Percentiles rank a stretch among this genome's conserved stretches.
Conservation (phyloP, 2,797 vertebrate species). For the Spatula clypeata region DNA sequence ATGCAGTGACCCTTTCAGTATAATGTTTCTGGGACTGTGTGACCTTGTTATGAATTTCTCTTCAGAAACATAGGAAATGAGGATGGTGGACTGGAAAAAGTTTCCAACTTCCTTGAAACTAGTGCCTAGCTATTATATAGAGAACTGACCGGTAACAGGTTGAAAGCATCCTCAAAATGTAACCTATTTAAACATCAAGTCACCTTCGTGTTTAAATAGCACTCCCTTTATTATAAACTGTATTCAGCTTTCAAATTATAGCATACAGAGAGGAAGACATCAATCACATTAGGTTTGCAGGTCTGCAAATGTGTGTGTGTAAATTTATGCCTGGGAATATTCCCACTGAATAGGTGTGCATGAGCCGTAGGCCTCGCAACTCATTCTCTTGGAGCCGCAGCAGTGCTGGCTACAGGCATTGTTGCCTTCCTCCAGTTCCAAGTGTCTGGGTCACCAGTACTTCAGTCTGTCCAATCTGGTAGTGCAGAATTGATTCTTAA, state of each 20-base stretch:
- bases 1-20: fast-evolving
- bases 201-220: not conserved
- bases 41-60: not conserved
- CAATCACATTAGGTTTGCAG: not conserved
- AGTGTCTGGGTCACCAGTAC: not conserved
- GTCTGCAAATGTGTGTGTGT: not conserved
- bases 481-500: not conserved
- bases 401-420: not conserved
- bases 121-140: not conserved
- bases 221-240: not conserved
- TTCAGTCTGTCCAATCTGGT: not conserved
- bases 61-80: not conserved
- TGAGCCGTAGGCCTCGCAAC: not conserved
- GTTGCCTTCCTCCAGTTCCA: not conserved
- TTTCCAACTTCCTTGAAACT: not conserved
- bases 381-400: not conserved
- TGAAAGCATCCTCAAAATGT: not conserved
- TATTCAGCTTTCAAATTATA: not conserved
- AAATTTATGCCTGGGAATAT: not conserved
- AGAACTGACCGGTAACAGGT: not conserved
- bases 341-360: not conserved
- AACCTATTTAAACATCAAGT: not conserved
- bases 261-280: constrained; percentile 1
- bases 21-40: not conserved
- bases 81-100: not conserved